phyloP scores from a whole-genome alignment of 2,113 vertebrate species.

The Thamnophis sirtalis region DNA sequence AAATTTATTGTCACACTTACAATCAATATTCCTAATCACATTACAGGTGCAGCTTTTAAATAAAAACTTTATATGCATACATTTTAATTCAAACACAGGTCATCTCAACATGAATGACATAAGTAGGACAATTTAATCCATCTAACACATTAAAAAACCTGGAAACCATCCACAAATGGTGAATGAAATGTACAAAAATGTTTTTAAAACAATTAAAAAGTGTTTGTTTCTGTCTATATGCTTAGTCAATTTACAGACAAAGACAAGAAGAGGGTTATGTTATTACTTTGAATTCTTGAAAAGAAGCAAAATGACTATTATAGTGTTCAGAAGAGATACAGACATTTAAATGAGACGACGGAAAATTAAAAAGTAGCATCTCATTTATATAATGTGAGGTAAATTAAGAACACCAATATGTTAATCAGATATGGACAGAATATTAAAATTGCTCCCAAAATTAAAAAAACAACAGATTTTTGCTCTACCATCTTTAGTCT shows the following conservation, averaged over 20 bases:
- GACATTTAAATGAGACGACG: neutral
- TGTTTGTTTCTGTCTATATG: neutral
- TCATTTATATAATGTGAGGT: neutral
- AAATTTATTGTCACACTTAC: neutral
- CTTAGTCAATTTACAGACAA: neutral
- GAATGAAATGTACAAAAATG: neutral
- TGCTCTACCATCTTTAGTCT: conserved; percentile 3
- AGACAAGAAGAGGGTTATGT: neutral
- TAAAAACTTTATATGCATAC: neutral
- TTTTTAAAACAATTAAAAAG: neutral
- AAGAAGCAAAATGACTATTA: neutral
- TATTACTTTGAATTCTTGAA: neutral
- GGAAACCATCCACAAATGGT: too few relatives aligned
- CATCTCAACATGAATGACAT: neutral
- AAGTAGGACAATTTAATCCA: neutral
- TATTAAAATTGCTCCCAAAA: neutral
- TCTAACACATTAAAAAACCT: too few relatives aligned
- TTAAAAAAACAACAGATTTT: neutral
- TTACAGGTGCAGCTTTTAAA: neutral
- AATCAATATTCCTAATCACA: neutral
- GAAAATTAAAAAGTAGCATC: neutral
- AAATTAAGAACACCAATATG: neutral
- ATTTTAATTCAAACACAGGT: neutral
- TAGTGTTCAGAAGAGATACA: neutral
- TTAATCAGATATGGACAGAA: neutral